Evolutionary conservation across 2,113 vertebrate genomes (phyloP).

Genomic region (Cryptotis parvus): DNA sequence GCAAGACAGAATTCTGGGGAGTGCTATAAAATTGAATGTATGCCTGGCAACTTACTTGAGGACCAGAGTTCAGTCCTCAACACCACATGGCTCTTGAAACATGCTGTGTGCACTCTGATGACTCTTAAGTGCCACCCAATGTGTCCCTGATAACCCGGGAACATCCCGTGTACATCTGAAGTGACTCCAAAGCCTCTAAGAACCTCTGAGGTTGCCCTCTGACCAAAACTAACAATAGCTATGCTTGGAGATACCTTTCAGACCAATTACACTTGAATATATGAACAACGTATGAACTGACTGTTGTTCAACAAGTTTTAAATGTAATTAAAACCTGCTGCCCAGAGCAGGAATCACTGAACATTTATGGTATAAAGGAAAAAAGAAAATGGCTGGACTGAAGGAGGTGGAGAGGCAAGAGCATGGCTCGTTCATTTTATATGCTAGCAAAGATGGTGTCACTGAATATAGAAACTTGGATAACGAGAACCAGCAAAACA

Average conservation of each 20-base stretch:
- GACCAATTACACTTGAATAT: slow-evolving; percentile 7
- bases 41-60: no score
- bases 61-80: no score
- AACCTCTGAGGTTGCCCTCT: no score
- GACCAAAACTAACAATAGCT: background rate
- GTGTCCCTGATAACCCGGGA: no score
- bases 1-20: background rate
- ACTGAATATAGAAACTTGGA: background rate
- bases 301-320: background rate
- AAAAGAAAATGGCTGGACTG: background rate
- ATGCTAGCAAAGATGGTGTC: background rate
- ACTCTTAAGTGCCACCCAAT: no score
- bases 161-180: no score
- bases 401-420: background rate
- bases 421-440: background rate
- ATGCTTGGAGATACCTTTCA: background rate
- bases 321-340: background rate
- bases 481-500: background rate
- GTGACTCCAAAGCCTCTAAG: no score
- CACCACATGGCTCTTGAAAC: no score
- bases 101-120: no score
- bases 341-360: background rate
- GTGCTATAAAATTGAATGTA: background rate
- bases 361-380: background rate
- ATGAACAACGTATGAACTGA: background rate